Evolutionary conservation across 2,888 invertebrate genomes (phyloP).

Genomic region (Pachydiplax longipennis): DNA sequence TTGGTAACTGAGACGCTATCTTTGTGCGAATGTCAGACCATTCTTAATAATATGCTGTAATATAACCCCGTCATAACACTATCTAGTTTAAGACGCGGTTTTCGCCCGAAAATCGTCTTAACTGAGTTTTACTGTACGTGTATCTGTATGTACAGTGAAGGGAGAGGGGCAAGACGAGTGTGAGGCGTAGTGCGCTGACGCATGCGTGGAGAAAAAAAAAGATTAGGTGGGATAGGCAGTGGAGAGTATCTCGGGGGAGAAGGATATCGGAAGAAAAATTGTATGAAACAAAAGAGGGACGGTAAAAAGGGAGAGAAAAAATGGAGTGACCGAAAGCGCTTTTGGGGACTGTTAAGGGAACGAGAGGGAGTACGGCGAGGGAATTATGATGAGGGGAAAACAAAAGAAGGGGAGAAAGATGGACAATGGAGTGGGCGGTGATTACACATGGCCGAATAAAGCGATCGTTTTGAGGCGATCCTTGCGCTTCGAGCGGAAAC

Average conservation of each 20-base stretch:
- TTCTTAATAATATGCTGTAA: too few relatives aligned
- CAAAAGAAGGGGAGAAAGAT: constrained; percentile 22
- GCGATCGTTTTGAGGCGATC: neutral
- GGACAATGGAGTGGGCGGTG: constrained; percentile 20
- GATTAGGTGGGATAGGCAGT: neutral
- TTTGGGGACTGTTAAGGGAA: constrained; percentile 32
- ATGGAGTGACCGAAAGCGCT: constrained; percentile 23
- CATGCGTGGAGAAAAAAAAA: neutral
- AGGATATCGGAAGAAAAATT: neutral
- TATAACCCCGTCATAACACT: too few relatives aligned
- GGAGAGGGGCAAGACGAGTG: neutral
- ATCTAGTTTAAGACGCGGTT: too few relatives aligned
- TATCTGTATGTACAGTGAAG: neutral
- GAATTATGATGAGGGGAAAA: constrained; percentile 38
- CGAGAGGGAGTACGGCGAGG: constrained; percentile 9
- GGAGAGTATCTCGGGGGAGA: neutral
- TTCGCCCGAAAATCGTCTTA: too few relatives aligned
- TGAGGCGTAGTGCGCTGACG: neutral
- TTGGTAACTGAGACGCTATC: too few relatives aligned
- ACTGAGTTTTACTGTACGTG: too few relatives aligned
- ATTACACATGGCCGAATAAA: neutral
- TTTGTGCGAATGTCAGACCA: too few relatives aligned
- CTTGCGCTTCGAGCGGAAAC: too few relatives aligned
- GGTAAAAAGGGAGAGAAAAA: constrained; percentile 15
- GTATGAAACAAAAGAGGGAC: neutral